Base-by-base conservation (phyloP, 2,113 vertebrate genomes). In the Rhinopomastus cyanomelas region DNA sequence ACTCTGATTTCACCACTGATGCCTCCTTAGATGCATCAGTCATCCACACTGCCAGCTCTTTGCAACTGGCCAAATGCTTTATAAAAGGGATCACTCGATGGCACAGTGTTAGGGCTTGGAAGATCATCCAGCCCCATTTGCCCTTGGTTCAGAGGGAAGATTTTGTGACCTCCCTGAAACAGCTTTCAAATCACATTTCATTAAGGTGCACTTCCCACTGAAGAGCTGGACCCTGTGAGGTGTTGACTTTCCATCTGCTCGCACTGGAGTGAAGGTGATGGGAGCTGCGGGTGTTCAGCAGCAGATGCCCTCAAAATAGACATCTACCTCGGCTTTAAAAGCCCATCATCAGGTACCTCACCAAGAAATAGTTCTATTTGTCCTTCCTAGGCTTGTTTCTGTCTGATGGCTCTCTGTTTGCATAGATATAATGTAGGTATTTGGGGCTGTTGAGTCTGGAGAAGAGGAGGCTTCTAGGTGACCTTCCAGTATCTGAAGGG, bases 241-340 rank as follows among this genome's bases (percentile, higher is more conserved):
- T 59, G 26, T 12, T 77, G 55, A 37, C 18, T 59, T 92, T 85
- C 72, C 49, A 49, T 23, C 36, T 75, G 27, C 36, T 65, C 18
- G 72, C 21, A 29, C 8, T 51, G 72, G 53, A 44, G 8, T 23
- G n/a, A 65, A 80, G 16, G 5, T 7, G 42, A 2, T 26, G 34
- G 37, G 66, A 78, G 13, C 6, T 26, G 14, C 0, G 5, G 12
- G 6, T 49, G 10, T 46, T 53, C 3, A 2, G 8, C 55, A 89
- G 13, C 17, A 16, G 16, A 8, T 1, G 1, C 12, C 21, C 18
- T 55, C 49, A 60, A 71, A 81, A 29, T 3, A 72, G 13, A 46
- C 2, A 14, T 27, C 55, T 15, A 7, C 11, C 1, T 4, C 1
- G 0, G 6, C 5, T 21, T 46, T 16, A 51, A 73, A 76, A 0